phyloP scores from a whole-genome alignment of 2,888 invertebrate species.

The Epinotia brunnichana region DNA sequence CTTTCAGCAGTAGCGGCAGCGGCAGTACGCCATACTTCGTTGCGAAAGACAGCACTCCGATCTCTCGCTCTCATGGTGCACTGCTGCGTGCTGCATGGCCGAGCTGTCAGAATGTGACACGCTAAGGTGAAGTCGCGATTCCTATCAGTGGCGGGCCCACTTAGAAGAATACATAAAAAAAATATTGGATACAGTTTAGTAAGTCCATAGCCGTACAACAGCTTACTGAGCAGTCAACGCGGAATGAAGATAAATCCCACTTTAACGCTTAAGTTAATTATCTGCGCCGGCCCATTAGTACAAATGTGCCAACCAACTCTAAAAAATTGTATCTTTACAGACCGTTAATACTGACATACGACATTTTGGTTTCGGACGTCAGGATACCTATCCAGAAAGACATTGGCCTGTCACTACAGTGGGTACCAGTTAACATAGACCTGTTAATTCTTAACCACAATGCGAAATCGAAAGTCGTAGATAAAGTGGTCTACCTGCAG shows the following conservation, averaged over 20 bases:
- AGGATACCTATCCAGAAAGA: background rate
- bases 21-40: no score
- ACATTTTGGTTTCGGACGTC: background rate
- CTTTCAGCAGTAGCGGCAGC: no score
- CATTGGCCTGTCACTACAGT: background rate
- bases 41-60: no score
- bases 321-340: background rate
- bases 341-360: background rate
- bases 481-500: background rate
- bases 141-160: no score
- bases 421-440: background rate
- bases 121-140: no score
- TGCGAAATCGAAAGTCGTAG: background rate
- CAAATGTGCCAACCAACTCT: background rate
- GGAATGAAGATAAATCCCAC: slow-evolving; percentile 15
- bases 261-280: slow-evolving; percentile 14
- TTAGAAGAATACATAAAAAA: no score
- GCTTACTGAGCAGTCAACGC: background rate
- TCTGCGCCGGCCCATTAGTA: background rate
- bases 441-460: background rate
- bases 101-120: no score
- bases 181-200: background rate
- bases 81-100: no score
- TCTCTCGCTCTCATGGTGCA: no score
- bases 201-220: background rate